Evolutionary conservation across 1,140 invertebrate genomes (phyloP).

Genomic region (Periplaneta americana): DNA sequence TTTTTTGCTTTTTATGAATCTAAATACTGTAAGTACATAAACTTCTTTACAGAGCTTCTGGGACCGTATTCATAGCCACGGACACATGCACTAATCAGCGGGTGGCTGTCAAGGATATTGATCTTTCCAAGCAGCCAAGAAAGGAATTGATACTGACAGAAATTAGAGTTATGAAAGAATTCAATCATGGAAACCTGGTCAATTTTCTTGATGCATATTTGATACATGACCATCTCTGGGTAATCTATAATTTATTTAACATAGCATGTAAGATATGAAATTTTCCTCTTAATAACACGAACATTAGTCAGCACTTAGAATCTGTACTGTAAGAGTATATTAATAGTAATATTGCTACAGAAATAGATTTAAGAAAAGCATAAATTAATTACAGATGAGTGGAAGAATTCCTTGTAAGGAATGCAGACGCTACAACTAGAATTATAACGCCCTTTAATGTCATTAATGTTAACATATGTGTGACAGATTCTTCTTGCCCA

Average conservation of each 20-base stretch:
- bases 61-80: constrained; percentile 86
- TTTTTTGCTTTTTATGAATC: no score
- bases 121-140: constrained; percentile 86
- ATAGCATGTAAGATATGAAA: neutral
- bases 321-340: no score
- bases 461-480: no score
- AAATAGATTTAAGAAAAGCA: no score
- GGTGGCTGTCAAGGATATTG: constrained; percentile 95
- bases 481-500: no score
- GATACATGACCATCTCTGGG: constrained; percentile 89
- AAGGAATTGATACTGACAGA: constrained; percentile 95
- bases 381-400: no score
- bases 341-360: no score
- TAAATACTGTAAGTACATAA: no score
- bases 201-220: constrained; percentile 94
- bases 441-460: no score
- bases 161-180: constrained; percentile 88
- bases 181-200: constrained; percentile 93
- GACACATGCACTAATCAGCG: constrained; percentile 69
- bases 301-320: no score
- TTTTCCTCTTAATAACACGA: neutral
- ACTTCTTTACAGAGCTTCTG: constrained; percentile 62
- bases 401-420: no score
- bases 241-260: constrained; percentile 33
- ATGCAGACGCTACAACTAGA: no score